Conservation (phyloP, 2,797 vertebrate species). For the Aldrovandia affinis region DNA sequence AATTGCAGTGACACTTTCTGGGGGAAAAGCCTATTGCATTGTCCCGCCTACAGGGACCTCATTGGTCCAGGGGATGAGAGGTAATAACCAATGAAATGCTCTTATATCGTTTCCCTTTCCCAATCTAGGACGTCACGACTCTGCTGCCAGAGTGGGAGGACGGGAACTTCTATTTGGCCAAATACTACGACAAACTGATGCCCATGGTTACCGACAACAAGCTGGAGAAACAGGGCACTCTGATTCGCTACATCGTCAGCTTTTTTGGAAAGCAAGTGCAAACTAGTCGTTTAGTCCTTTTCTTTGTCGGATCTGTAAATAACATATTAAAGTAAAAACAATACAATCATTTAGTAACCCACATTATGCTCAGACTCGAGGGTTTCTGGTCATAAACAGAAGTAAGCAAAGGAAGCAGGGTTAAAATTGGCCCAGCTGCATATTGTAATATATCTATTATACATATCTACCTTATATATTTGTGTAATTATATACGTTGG, state of each 20-base stretch:
- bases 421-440: too few relatives aligned
- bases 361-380: too few relatives aligned
- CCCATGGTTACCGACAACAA: conserved; percentile 98
- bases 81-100: neutral
- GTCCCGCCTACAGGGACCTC: neutral
- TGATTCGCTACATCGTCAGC: conserved; percentile 93
- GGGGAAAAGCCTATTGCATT: neutral
- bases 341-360: too few relatives aligned
- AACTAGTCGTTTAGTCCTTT: conserved; percentile 25
- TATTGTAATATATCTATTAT: too few relatives aligned
- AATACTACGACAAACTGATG: conserved; percentile 98
- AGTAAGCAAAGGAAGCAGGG: too few relatives aligned
- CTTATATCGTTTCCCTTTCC: conserved; percentile 22
- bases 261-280: conserved; percentile 90
- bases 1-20: neutral
- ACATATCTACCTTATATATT: too few relatives aligned
- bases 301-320: neutral
- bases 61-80: neutral
- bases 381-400: too few relatives aligned
- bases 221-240: conserved; percentile 95
- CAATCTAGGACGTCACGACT: conserved; percentile 86
- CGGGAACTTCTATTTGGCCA: conserved; percentile 96
- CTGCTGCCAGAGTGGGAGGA: conserved; percentile 97
- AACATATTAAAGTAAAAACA: neutral
- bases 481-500: too few relatives aligned